Evolutionary conservation across 2,888 invertebrate species (phyloP), one percentile per base, ranked within the genome.

Genomic region (Salpingus planirostris): DNA sequence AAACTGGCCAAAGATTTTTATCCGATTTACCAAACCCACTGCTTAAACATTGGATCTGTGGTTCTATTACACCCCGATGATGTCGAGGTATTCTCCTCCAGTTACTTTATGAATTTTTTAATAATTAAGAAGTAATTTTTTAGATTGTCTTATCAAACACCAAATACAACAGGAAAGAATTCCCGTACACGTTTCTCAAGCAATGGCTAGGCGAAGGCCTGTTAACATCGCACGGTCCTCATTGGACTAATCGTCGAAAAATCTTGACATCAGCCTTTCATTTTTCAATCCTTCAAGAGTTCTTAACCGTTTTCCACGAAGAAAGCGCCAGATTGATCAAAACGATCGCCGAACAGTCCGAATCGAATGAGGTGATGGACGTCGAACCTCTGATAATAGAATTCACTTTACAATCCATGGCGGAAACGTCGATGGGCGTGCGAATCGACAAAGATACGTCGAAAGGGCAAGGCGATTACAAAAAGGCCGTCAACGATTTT

Each of bases 201-300:
- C 30, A 26, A 2, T 48, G 48, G 48, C 24, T 48, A 12, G 44
- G 48, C 13, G 40, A 39, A 11, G 48, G 48, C 22, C 29, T 48
- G 11, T 21, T 48, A 11, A 48, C 46, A 15, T 44, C 46, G 30
- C 11, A 22, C 24, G 48, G 47, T 29, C 11, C 29, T 1, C 45
- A 45, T 40, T 49, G 49, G 49, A 43, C 44, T 21, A 30, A 21
- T 2, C 31, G 49, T 23, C 30, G 49, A 15, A 45, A 45, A 29
- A 42, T 49, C 13, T 23, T 49, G 24, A 49, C 49, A 10, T 45
- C 49, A 14, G 43, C 49, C 5, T 49, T 49, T 24, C 49, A 49
- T 27, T 47, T 49, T 15, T 43, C 30, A 12, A 47, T 49, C 11
- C 15, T 49, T 5, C 46, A 45, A 29, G 35, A 43, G 5, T 49